Conservation (phyloP, 1,140 invertebrate species). For the Thaumatotibia leucotreta region DNA sequence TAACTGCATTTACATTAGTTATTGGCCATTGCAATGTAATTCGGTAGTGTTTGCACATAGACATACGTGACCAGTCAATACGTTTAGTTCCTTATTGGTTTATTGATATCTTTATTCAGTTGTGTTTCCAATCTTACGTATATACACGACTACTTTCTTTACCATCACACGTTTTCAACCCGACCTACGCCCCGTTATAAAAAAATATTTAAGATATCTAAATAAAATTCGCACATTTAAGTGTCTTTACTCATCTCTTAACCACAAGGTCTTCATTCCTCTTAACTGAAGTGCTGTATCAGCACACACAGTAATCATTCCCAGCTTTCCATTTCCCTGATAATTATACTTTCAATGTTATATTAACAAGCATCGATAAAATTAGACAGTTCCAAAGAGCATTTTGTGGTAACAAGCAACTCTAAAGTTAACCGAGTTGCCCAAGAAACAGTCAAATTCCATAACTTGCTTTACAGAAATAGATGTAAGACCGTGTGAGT, state of each 20-base stretch:
- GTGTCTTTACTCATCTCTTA: constrained; percentile 26
- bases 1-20: constrained; percentile 65
- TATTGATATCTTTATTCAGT: constrained; percentile 5
- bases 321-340: background rate
- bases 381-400: too few species aligned
- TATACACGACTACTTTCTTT: constrained; percentile 55
- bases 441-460: too few species aligned
- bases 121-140: constrained; percentile 49
- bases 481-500: constrained; percentile 32
- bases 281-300: background rate
- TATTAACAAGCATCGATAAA: too few species aligned
- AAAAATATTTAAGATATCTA: constrained; percentile 43
- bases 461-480: background rate
- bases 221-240: constrained; percentile 40
- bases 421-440: too few species aligned
- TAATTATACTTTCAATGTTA: background rate
- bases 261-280: constrained; percentile 27
- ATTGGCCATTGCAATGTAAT: constrained; percentile 57
- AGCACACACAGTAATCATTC: background rate
- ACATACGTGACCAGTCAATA: constrained; percentile 27
- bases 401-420: too few species aligned
- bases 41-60: constrained; percentile 60
- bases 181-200: constrained; percentile 41
- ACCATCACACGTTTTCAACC: constrained; percentile 41
- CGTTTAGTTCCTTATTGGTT: background rate